Evolutionary conservation across 2,797 vertebrate genomes (phyloP).

Genomic region (Furcifer pardalis): DNA sequence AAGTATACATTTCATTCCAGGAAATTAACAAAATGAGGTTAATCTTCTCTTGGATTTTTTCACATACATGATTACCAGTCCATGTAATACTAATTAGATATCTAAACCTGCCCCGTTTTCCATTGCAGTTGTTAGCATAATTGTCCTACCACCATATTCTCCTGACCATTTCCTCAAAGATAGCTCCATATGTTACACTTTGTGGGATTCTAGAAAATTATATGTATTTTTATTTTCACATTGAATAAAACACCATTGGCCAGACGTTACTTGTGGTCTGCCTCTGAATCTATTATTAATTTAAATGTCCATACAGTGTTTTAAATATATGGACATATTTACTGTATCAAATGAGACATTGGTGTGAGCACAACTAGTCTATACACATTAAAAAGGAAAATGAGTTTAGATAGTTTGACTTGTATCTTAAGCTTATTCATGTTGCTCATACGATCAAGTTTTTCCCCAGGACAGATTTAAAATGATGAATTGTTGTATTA

Average conservation of each 20-base stretch:
- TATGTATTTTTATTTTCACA: background rate
- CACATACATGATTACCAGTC: background rate
- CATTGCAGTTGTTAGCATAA: conserved; percentile 73
- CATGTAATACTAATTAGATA: background rate
- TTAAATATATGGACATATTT: background rate
- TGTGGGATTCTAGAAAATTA: rapidly evolving
- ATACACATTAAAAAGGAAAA: background rate
- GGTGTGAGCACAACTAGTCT: background rate
- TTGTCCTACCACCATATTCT: conserved; percentile 60
- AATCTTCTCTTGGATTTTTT: background rate
- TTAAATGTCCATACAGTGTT: background rate
- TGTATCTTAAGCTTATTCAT: background rate
- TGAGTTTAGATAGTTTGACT: background rate
- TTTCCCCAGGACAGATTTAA: background rate
- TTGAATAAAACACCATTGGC: background rate
- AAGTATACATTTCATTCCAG: background rate
- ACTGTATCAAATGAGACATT: background rate
- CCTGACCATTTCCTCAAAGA: background rate
- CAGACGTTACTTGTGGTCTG: background rate
- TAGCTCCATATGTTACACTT: background rate
- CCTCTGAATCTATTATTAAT: background rate
- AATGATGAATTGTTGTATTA: background rate
- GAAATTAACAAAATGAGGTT: background rate
- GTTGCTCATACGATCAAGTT: background rate
- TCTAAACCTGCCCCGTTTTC: conserved; percentile 32